Evolutionary conservation across 2,888 invertebrate species (phyloP).

Genomic region (Rambutsinella grinnellia): DNA sequence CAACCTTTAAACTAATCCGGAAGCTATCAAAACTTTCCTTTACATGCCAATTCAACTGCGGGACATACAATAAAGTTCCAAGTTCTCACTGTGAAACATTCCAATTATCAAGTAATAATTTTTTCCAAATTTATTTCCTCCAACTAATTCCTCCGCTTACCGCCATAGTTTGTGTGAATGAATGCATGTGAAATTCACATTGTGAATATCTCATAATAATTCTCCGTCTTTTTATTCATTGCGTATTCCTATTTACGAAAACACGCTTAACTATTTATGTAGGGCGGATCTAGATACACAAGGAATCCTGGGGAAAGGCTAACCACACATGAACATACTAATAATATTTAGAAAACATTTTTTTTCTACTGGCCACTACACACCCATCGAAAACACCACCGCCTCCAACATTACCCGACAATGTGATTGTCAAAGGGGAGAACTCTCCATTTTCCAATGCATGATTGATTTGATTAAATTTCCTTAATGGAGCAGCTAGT

Average conservation of each 20-base stretch:
- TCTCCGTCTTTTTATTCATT: too few relatives aligned
- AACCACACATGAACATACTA: not conserved
- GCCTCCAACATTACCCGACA: constrained; percentile 1
- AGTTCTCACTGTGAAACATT: too few relatives aligned
- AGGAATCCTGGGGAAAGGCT: not conserved
- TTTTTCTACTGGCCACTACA: constrained; percentile 1
- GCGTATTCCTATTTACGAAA: not conserved
- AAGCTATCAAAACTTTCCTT: too few relatives aligned
- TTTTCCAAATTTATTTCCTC: too few relatives aligned
- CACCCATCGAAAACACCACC: not conserved
- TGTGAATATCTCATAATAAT: too few relatives aligned
- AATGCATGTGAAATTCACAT: too few relatives aligned
- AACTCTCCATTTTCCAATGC: constrained; percentile 33
- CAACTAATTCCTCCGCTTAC: too few relatives aligned
- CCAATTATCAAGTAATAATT: not conserved
- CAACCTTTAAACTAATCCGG: too few relatives aligned
- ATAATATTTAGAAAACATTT: not conserved
- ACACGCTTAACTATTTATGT: not conserved
- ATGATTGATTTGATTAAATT: constrained; percentile 48
- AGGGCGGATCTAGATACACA: not conserved
- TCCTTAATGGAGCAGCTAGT: constrained; percentile 33
- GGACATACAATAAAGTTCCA: too few relatives aligned
- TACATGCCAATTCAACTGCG: too few relatives aligned
- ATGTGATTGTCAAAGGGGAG: constrained; percentile 22
- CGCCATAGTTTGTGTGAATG: too few relatives aligned